Conservation (phyloP, 2,113 vertebrate species). For the Burhinus oedicnemus region DNA sequence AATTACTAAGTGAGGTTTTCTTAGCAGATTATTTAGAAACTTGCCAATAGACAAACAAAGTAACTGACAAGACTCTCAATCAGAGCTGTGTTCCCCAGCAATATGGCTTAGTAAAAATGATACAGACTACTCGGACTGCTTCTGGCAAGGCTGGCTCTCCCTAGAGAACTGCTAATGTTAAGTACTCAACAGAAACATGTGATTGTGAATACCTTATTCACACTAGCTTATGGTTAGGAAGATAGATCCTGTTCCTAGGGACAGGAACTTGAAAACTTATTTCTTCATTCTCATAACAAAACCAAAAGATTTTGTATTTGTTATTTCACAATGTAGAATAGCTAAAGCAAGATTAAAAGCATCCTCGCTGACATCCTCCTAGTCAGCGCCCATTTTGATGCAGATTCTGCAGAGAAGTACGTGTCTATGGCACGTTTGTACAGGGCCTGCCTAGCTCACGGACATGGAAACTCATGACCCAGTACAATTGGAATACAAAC, state of each 20-base stretch:
- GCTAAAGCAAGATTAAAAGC: not conserved
- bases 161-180: not conserved
- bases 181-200: not conserved
- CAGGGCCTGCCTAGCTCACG: not conserved
- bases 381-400: not conserved
- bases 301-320: not conserved
- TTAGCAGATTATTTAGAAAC: conserved; percentile 47
- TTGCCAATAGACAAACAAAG: conserved; percentile 57
- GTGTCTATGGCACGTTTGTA: not conserved
- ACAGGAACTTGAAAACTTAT: not conserved
- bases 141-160: not conserved
- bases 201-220: not conserved
- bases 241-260: not conserved
- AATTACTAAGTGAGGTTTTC: conserved; percentile 37
- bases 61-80: conserved; percentile 39
- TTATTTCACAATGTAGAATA: not conserved
- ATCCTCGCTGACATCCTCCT: not conserved
- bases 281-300: not conserved
- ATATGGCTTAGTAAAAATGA: conserved; percentile 25
- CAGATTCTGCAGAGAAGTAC: not conserved
- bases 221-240: not conserved
- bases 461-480: not conserved
- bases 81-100: conserved; percentile 25
- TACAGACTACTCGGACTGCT: not conserved
- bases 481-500: not conserved